Evolutionary conservation across 1,140 invertebrate genomes (phyloP).

Genomic region (Popillia japonica): DNA sequence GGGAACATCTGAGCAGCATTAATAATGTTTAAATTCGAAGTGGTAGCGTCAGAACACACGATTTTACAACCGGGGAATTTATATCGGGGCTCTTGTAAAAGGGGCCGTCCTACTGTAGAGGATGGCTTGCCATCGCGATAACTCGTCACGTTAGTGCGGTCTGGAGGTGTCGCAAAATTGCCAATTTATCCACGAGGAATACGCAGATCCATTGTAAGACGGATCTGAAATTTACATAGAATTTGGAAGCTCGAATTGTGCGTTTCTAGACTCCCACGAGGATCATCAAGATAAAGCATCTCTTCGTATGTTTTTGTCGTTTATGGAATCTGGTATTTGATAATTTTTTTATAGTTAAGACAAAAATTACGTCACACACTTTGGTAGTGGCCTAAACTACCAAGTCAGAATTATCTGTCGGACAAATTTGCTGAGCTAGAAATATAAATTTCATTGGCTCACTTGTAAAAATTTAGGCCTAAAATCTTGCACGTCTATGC

Average conservation of each 20-base stretch:
- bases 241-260: not conserved
- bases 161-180: not conserved
- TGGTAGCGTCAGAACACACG: not conserved
- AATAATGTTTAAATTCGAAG: not conserved
- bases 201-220: not conserved
- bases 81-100: not conserved
- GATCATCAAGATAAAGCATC: too few species aligned
- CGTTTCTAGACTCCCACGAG: too few species aligned
- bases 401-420: too few species aligned
- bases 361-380: too few species aligned
- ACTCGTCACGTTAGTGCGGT: not conserved
- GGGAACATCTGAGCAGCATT: not conserved
- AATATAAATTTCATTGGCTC: too few species aligned
- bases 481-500: too few species aligned
- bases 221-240: not conserved
- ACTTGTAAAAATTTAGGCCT: too few species aligned
- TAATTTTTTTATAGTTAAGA: too few species aligned
- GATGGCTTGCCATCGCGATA: slow-evolving; percentile 3
- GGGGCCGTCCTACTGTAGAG: not conserved
- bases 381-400: too few species aligned
- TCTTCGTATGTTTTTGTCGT: too few species aligned
- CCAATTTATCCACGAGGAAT: not conserved
- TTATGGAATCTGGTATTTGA: too few species aligned
- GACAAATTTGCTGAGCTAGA: too few species aligned
- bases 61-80: not conserved